phyloP scores from a whole-genome alignment of 2,888 invertebrate species.

The Ecliptopera silaceata region DNA sequence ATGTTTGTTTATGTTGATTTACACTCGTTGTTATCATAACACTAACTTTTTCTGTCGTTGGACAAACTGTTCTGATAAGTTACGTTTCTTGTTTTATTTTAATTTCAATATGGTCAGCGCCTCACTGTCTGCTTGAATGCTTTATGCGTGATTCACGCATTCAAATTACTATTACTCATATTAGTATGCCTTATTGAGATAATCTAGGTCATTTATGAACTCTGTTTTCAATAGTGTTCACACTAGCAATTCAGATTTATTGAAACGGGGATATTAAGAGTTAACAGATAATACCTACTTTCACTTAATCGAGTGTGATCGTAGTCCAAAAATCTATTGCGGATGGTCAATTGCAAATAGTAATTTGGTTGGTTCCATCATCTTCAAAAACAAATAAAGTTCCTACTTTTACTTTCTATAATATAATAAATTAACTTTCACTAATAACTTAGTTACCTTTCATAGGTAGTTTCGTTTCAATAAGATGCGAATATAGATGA shows the following conservation, averaged over 20 bases:
- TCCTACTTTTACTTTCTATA: slow-evolving; percentile 13
- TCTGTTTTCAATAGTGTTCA: neutral
- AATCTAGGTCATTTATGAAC: neutral
- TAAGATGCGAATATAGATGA: slow-evolving; percentile 34
- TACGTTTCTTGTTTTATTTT: slow-evolving; percentile 31
- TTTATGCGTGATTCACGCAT: slow-evolving; percentile 50
- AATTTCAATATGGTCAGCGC: slow-evolving; percentile 42
- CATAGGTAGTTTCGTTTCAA: slow-evolving; percentile 36
- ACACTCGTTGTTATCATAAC: slow-evolving; percentile 35
- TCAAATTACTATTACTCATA: slow-evolving; percentile 39
- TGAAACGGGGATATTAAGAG: no score
- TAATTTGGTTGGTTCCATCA: neutral
- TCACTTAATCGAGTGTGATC: no score
- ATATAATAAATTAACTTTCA: slow-evolving; percentile 38
- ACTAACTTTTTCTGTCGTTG: slow-evolving; percentile 27
- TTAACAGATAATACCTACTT: no score
- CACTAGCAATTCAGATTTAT: neutral
- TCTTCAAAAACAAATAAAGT: neutral
- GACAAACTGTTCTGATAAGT: neutral
- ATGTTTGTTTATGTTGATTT: slow-evolving; percentile 33
- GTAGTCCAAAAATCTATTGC: neutral
- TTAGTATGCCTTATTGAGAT: neutral
- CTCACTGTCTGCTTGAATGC: slow-evolving; percentile 29
- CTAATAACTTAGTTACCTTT: slow-evolving; percentile 32
- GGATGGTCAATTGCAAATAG: neutral